Evolutionary conservation across 1,140 invertebrate species (phyloP).

Genomic region (Magallana ariakensis): DNA sequence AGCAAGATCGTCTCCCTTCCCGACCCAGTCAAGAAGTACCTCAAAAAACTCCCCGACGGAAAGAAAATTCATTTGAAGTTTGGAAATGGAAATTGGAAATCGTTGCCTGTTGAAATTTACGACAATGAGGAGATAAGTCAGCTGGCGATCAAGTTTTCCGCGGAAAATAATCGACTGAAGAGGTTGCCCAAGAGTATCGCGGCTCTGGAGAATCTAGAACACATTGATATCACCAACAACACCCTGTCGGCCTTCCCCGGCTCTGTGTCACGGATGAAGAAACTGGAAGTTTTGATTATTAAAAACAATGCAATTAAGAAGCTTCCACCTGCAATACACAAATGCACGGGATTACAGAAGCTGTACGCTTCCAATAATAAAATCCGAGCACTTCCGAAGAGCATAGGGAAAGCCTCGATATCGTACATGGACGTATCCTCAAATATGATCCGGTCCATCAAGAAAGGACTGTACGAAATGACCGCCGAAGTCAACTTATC

Average conservation of each 20-base stretch:
- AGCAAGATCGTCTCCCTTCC: slow-evolving; percentile 76
- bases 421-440: slow-evolving; percentile 70
- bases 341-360: slow-evolving; percentile 68
- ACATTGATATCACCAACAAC: slow-evolving; percentile 75
- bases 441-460: slow-evolving; percentile 74
- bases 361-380: slow-evolving; percentile 73
- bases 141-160: slow-evolving; percentile 69
- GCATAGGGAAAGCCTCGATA: slow-evolving; percentile 73
- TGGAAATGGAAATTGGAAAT: slow-evolving; percentile 73
- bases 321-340: slow-evolving; percentile 76
- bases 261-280: slow-evolving; percentile 74
- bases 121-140: slow-evolving; percentile 76
- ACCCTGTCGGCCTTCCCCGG: slow-evolving; percentile 71
- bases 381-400: slow-evolving; percentile 73
- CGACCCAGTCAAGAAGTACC: slow-evolving; percentile 71
- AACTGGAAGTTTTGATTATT: slow-evolving; percentile 69
- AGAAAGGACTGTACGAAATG: slow-evolving; percentile 75
- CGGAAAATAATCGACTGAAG: slow-evolving; percentile 77
- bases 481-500: slow-evolving; percentile 71
- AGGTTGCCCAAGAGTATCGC: slow-evolving; percentile 71
- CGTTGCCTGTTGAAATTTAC: slow-evolving; percentile 76
- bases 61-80: slow-evolving; percentile 71
- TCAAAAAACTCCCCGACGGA: slow-evolving; percentile 66
- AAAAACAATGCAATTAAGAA: slow-evolving; percentile 76
- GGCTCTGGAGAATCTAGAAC: slow-evolving; percentile 69